These are phyloP conservation scores for Acipenser ruthenus DNA, from an alignment of 2,797 vertebrate species.

Conservation along the genomic window DNA sequence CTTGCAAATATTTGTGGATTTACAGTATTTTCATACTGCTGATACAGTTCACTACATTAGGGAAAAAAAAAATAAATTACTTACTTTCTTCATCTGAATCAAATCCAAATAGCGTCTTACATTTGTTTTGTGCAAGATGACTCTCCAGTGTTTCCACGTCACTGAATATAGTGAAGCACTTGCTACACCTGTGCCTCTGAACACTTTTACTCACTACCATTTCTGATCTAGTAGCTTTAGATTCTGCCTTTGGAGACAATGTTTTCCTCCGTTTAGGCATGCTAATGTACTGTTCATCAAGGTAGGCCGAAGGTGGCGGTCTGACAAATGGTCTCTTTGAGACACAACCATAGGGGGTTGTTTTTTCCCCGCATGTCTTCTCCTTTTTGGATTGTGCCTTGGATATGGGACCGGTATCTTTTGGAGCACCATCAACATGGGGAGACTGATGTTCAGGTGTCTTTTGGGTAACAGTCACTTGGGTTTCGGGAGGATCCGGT, in stretches of 20 bases:
- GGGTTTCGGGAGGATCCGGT: too few relatives aligned
- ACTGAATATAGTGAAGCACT: conserved; percentile 82
- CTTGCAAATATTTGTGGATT: too few relatives aligned
- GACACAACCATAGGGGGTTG: conserved; percentile 63
- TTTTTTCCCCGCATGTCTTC: conserved; percentile 45
- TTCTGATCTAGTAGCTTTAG: not conserved
- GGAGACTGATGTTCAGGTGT: conserved; percentile 22
- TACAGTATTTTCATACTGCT: too few relatives aligned
- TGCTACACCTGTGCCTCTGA: conserved; percentile 79
- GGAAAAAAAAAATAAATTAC: conserved; percentile 30
- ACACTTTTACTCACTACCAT: not conserved
- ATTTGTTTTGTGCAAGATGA: conserved; percentile 82
- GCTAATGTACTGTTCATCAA: conserved; percentile 86
- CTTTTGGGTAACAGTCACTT: too few relatives aligned
- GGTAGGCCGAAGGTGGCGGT: conserved; percentile 81
- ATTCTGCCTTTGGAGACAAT: conserved; percentile 36
- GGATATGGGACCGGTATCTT: conserved; percentile 36
- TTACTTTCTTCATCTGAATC: conserved; percentile 98
- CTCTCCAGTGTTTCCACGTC: conserved; percentile 76
- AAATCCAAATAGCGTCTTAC: conserved; percentile 89
- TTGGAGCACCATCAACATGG: conserved; percentile 36
- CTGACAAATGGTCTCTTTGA: conserved; percentile 73
- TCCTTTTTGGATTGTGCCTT: conserved; percentile 62
- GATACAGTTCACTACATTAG: too few relatives aligned
- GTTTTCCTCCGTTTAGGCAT: conserved; percentile 93